Conservation (phyloP, 2,113 vertebrate genomes). For the Uropsilus gracilis region DNA sequence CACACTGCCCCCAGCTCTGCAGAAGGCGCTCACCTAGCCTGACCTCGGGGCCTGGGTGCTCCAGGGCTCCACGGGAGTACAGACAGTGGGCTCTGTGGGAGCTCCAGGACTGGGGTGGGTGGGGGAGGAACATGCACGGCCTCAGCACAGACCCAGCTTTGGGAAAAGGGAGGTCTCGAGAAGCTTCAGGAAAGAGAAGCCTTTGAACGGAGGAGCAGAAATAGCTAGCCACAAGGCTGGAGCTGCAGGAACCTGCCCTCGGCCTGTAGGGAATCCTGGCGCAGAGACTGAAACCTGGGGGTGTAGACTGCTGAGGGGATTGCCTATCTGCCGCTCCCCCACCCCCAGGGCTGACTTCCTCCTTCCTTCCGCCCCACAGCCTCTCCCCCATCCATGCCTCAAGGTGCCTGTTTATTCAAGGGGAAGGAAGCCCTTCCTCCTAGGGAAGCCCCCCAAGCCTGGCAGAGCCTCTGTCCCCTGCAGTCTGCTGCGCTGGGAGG, state of each 20-base stretch:
- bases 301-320: too few species aligned
- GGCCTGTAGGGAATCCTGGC: neutral
- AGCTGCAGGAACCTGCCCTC: too few species aligned
- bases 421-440: slow-evolving; percentile 58
- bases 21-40: too few species aligned
- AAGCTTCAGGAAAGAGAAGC: neutral
- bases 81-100: neutral
- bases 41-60: neutral
- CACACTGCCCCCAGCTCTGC: neutral
- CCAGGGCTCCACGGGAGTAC: neutral
- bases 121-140: neutral
- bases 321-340: neutral
- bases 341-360: neutral
- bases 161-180: neutral
- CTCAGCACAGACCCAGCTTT: neutral
- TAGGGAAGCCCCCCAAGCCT: neutral
- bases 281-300: neutral
- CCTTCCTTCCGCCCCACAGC: neutral
- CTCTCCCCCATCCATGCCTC: neutral
- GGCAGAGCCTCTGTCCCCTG: neutral
- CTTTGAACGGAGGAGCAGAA: neutral
- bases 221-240: too few species aligned
- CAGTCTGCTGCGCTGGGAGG: neutral
- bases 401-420: slow-evolving; percentile 20
- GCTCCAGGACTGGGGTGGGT: neutral